Base-by-base conservation (phyloP, 1,140 invertebrate species). In the Dryas iulia region DNA sequence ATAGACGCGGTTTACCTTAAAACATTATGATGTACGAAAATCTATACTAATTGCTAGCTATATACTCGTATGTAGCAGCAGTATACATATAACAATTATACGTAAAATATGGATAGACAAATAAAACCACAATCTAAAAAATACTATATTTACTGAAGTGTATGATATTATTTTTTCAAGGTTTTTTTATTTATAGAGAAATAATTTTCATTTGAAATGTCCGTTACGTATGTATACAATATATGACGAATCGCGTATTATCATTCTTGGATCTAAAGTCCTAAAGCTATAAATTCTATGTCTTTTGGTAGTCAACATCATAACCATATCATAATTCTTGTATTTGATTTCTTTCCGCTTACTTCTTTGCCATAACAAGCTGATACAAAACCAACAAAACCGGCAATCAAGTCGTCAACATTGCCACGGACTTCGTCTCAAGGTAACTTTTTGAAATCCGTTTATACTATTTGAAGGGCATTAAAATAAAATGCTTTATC, bases 351-450 rank as follows among this genome's bases (percentile, higher is more conserved):
- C 87, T 89, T 90, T 88, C 86, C 86, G 87, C 89, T 91, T 91
- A 83, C 87, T 91, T 91, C 87, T 90, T 90, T 91, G 86, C 84
- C 82, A 89, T 88, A 92, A 92, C 89, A 93, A 97, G 96, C 96
- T 93, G 96, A 97, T 93, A 95, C 96, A 92, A 97, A 97, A 94
- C 97, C 97, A 86, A 95, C 97, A 84, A 98, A 98, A 94, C 97
- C 97, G 89, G 97, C 97, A 88, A 98, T 98, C 93, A 98, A 98
- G 94, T 97, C 97, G 84, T 97, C 97, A 77, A 98, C 97, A 81
- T 95, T 98, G 89, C 97, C 97, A 81, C 94, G 97, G 94, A 97
- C 96, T 87, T 97, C 97, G 76, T 97, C 96, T 72, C 97, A 97
- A 97, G 97, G 97, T 97, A 96, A 96, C 87, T 77, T 76, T 64